Percentiles rank a stretch among this genome's conserved stretches.
These are phyloP conservation scores for Hypotaenidia okinawae DNA, from an alignment of 2,797 vertebrate species.

Conservation along the genomic window DNA sequence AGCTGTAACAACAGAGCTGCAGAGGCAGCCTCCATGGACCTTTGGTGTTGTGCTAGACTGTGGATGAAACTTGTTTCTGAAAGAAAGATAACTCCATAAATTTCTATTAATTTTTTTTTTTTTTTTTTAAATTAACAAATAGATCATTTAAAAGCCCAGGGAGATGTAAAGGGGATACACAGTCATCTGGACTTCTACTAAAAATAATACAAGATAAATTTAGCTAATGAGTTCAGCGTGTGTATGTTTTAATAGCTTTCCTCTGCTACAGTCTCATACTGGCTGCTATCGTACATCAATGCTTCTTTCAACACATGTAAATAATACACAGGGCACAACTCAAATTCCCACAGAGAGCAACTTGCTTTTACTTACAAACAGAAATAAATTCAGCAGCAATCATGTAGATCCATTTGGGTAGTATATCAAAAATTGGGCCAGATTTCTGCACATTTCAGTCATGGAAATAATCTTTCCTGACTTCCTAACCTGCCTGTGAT, in stretches of 20 bases:
- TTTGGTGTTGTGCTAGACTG: neutral
- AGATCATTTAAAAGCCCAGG: neutral
- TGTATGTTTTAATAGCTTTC: neutral
- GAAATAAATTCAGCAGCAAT: neutral
- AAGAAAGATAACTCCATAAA: neutral
- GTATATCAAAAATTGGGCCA: neutral
- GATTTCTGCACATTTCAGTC: neutral
- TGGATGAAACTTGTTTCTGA: neutral
- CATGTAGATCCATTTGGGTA: neutral
- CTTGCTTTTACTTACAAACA: conserved; percentile 38
- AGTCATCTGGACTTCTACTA: conserved; percentile 30
- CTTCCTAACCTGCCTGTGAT: neutral
- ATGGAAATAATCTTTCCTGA: neutral
- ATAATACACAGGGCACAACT: conserved; percentile 38
- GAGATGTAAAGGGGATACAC: neutral
- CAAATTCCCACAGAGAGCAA: conserved; percentile 25
- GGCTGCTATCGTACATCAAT: neutral
- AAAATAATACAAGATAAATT: conserved; percentile 50
- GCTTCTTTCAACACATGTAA: conserved; percentile 42
- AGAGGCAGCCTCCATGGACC: neutral
- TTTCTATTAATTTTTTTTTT: neutral
- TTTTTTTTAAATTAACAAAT: neutral
- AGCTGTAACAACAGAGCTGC: neutral
- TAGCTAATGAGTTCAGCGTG: neutral
- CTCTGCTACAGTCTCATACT: neutral